Base-by-base conservation (phyloP, 1,140 invertebrate species). In the Mercenaria mercenaria region DNA sequence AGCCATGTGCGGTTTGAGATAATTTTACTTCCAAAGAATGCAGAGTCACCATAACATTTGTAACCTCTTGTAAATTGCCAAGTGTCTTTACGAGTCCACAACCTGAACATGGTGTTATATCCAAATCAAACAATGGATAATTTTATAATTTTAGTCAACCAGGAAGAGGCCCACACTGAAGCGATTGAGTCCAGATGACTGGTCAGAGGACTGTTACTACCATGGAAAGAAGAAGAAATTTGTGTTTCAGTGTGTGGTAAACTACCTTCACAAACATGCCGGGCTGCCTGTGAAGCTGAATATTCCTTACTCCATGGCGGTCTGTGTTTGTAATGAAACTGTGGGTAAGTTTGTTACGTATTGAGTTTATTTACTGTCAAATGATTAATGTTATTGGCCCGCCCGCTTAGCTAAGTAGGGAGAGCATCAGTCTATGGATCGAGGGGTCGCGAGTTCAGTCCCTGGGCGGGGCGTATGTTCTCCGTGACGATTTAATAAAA, bases 191-290 rank as follows among this genome's bases (percentile, higher is more conserved):
- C 41, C 61, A 26, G 82, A 47, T 0, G 82, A 85, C 3, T 87
- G 84, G 84, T 37, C 39, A 34, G 67, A 76, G 26, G 84, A 87
- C 26, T 87, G 84, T 39, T 87, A 39, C 26, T 87, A 56, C 37
- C 84, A 87, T 34, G 84, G 69, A 1, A 76, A 76, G 29, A 87
- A 76, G 50, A 76, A 77, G 69, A 87, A 61, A 37, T 76, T 32
- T 39, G 41, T 37, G 29, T 87, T 87, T 47, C 84, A 87, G 50
- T 87, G 84, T 41, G 50, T 87, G 6, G 37, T 77, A 0, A 87
- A 87, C 37, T 37, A 56, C n/a, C 47, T 87, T 26, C 84, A 77
- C 10, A 77, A 59, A 37, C 26, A 87, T 52, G 32, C 13, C 26
- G n/a, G 39, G 8, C 74, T 87, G 0, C 72, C 84, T 56, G n/a